phyloP scores from a whole-genome alignment of 2,888 invertebrate species.

The Boloria euphrosyne region DNA sequence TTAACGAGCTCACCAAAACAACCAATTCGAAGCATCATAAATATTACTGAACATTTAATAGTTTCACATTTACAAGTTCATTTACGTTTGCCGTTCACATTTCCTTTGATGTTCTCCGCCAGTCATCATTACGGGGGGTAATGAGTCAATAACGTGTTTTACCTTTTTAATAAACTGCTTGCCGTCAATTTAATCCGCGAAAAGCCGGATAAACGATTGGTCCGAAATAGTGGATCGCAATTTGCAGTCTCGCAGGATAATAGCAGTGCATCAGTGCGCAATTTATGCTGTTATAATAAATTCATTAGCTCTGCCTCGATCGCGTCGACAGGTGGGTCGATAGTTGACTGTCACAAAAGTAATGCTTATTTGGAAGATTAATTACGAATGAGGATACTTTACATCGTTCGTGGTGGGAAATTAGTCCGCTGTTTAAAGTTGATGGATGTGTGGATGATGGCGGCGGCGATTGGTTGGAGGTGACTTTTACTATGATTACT shows the following conservation, averaged over 20 bases:
- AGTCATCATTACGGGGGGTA: slow-evolving; percentile 35
- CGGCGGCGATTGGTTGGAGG: background rate
- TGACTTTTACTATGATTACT: slow-evolving; percentile 12
- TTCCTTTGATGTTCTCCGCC: slow-evolving; percentile 37
- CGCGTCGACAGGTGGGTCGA: slow-evolving; percentile 28
- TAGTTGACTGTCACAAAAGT: slow-evolving; percentile 22
- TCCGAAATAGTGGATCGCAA: slow-evolving; percentile 71
- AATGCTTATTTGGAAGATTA: slow-evolving; percentile 32
- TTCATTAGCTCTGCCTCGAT: slow-evolving; percentile 63
- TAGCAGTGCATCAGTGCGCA: slow-evolving; percentile 77
- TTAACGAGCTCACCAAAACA: background rate
- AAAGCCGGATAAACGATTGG: slow-evolving; percentile 71
- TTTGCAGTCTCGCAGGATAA: slow-evolving; percentile 73
- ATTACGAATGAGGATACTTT: slow-evolving; percentile 28
- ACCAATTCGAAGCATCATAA: slow-evolving; percentile 1
- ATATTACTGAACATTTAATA: slow-evolving; percentile 24
- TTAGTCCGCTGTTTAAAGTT: slow-evolving; percentile 23
- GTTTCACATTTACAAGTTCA: slow-evolving; percentile 22
- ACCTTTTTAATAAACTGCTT: slow-evolving; percentile 49
- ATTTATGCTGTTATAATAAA: slow-evolving; percentile 82
- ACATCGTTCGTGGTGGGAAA: slow-evolving; percentile 27
- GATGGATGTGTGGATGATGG: slow-evolving; percentile 27
- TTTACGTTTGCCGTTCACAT: slow-evolving; percentile 25
- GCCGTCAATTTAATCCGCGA: slow-evolving; percentile 49
- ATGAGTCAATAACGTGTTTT: slow-evolving; percentile 40